Evolutionary conservation across 1,140 invertebrate genomes (phyloP).

Genomic region (Drepana arcuata): DNA sequence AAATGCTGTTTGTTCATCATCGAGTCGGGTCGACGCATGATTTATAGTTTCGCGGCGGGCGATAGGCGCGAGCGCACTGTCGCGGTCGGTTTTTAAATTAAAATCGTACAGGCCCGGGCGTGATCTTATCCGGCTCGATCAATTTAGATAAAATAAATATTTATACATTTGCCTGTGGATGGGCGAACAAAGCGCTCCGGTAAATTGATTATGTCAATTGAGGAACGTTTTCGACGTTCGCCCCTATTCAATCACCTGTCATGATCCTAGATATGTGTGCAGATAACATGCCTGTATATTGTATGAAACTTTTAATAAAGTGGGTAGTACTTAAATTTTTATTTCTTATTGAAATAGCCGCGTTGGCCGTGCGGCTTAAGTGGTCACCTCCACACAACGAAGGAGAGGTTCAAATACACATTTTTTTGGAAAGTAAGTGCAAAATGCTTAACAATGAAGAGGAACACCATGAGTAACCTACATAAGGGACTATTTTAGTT

Average conservation of each 20-base stretch:
- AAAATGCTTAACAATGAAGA: too few species aligned
- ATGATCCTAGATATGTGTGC: constrained; percentile 25
- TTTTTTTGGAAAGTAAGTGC: too few species aligned
- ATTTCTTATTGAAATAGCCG: too few species aligned
- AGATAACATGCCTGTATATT: too few species aligned
- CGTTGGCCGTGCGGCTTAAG: too few species aligned
- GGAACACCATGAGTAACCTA: too few species aligned
- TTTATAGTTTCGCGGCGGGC: constrained; percentile 68
- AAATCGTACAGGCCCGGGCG: constrained; percentile 47
- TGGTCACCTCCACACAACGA: too few species aligned
- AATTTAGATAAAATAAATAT: constrained; percentile 72
- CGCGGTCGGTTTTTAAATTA: constrained; percentile 61
- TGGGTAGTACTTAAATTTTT: too few species aligned
- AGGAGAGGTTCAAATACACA: too few species aligned
- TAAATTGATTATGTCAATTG: constrained; percentile 66
- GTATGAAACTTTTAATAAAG: too few species aligned
- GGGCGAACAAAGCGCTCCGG: constrained; percentile 59
- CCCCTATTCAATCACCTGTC: constrained; percentile 28
- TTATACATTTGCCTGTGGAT: constrained; percentile 64
- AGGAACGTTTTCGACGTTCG: constrained; percentile 27
- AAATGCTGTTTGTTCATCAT: constrained; percentile 62
- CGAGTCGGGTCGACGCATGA: constrained; percentile 35
- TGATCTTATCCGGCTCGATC: constrained; percentile 67
- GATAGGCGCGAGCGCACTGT: constrained; percentile 47
- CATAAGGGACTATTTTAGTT: too few species aligned